Evolutionary conservation across 2,797 vertebrate species (phyloP).

Genomic region (Sardinella longiceps): DNA sequence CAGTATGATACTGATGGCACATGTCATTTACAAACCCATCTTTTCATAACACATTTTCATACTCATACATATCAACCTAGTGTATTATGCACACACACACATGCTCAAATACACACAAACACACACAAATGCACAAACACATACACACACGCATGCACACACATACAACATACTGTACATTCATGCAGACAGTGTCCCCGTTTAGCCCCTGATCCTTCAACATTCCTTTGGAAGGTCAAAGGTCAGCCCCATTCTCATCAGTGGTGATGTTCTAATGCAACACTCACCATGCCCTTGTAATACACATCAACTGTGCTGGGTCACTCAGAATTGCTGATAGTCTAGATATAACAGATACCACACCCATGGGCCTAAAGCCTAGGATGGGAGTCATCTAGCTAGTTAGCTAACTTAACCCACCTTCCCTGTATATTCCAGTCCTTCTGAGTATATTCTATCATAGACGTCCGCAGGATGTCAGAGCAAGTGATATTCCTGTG

Average conservation of each 20-base stretch:
- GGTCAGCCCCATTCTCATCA: not conserved
- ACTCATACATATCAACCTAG: not conserved
- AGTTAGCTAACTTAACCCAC: not conserved
- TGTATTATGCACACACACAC: too few relatives aligned
- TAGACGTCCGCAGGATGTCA: not conserved
- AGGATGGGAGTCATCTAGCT: not conserved
- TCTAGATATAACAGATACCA: not conserved
- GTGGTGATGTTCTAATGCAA: not conserved
- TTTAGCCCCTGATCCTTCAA: not conserved
- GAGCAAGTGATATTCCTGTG: not conserved
- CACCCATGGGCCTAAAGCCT: not conserved
- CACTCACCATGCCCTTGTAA: not conserved
- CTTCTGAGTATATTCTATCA: not conserved
- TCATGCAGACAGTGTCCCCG: not conserved
- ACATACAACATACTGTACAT: not conserved
- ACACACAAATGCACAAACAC: not conserved
- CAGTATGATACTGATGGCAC: not conserved
- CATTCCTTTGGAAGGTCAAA: not conserved
- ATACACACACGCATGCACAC: not conserved
- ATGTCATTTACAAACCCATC: not conserved
- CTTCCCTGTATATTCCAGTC: too few relatives aligned
- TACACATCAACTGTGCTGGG: not conserved
- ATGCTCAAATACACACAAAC: not conserved
- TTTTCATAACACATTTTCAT: conserved; percentile 16
- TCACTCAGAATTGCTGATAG: not conserved